Percentiles rank a stretch among this genome's conserved stretches.
Conservation (phyloP, 2,797 vertebrate species). For the Amblyopsis hoosieri region DNA sequence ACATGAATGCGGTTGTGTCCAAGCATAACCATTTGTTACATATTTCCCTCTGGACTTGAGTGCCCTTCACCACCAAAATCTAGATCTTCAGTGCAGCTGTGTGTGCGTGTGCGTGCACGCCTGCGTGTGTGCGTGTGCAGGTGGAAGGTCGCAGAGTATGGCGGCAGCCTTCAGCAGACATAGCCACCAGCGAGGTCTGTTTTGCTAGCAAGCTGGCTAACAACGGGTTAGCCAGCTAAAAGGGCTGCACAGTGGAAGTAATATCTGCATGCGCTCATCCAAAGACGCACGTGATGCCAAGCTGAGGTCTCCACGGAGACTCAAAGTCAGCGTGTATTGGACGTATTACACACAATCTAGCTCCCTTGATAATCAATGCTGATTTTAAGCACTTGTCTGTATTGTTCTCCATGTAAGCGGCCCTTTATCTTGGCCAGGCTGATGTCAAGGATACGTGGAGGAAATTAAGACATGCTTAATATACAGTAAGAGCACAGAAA, state of each 20-base stretch:
- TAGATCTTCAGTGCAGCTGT: slow-evolving; percentile 25
- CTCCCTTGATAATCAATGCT: slow-evolving; percentile 5
- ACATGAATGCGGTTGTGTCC: too few species aligned
- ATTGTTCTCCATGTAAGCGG: slow-evolving; percentile 8
- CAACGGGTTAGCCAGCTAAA: slow-evolving; percentile 40
- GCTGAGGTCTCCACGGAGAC: slow-evolving; percentile 12
- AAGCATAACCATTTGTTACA: neutral
- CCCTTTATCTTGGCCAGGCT: slow-evolving; percentile 18
- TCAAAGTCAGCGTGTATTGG: slow-evolving; percentile 3
- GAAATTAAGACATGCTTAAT: slow-evolving; percentile 33
- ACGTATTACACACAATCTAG: neutral
- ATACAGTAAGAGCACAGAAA: slow-evolving; percentile 24
- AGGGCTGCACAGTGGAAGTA: slow-evolving; percentile 48
- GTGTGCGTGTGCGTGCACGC: slow-evolving; percentile 13
- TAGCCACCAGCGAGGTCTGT: slow-evolving; percentile 62
- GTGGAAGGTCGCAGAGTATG: slow-evolving; percentile 38
- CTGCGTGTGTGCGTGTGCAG: neutral
- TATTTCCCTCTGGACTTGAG: neutral
- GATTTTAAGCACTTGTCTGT: slow-evolving; percentile 1
- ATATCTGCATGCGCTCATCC: slow-evolving; percentile 35
- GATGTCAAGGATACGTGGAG: slow-evolving; percentile 26
- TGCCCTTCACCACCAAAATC: neutral
- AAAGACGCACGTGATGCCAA: slow-evolving; percentile 60
- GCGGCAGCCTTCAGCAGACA: slow-evolving; percentile 40
- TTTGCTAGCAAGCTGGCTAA: slow-evolving; percentile 55